phyloP scores from a whole-genome alignment of 2,797 vertebrate species.

The Philypnodon macrostomus region DNA sequence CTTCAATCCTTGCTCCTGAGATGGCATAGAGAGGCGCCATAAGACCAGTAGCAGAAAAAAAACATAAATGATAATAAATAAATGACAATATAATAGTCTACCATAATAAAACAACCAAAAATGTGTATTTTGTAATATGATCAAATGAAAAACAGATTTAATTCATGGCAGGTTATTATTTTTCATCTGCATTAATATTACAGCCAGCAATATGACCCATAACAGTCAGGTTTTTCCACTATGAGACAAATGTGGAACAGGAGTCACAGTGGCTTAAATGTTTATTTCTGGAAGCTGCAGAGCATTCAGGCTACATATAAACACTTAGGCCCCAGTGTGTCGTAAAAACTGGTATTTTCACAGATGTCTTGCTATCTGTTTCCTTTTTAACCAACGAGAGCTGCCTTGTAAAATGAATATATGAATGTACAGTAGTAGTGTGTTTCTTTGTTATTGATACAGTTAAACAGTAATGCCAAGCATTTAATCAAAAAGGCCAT shows the following conservation, averaged over 20 bases:
- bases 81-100: background rate
- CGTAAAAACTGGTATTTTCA: conserved; percentile 4
- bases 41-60: too few relatives aligned
- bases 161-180: too few relatives aligned
- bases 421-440: conserved; percentile 11
- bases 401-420: conserved; percentile 11
- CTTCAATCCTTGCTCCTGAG: conserved; percentile 28
- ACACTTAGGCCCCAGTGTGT: conserved; percentile 10
- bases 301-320: conserved; percentile 4
- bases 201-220: background rate
- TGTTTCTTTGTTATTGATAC: conserved; percentile 35
- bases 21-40: too few relatives aligned
- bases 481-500: conserved; percentile 41
- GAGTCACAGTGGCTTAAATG: conserved; percentile 16
- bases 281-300: conserved; percentile 19
- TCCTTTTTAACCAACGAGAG: conserved; percentile 1
- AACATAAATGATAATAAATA: conserved; percentile 13
- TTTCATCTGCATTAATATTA: background rate
- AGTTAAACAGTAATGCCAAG: conserved; percentile 15
- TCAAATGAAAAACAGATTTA: conserved; percentile 24
- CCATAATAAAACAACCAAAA: background rate
- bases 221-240: conserved; percentile 31
- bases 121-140: background rate
- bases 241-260: conserved; percentile 22
- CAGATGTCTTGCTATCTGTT: conserved; percentile 8